These are phyloP conservation scores for Natator depressus DNA, from an alignment of 2,113 vertebrate genomes.

Conservation along the genomic window DNA sequence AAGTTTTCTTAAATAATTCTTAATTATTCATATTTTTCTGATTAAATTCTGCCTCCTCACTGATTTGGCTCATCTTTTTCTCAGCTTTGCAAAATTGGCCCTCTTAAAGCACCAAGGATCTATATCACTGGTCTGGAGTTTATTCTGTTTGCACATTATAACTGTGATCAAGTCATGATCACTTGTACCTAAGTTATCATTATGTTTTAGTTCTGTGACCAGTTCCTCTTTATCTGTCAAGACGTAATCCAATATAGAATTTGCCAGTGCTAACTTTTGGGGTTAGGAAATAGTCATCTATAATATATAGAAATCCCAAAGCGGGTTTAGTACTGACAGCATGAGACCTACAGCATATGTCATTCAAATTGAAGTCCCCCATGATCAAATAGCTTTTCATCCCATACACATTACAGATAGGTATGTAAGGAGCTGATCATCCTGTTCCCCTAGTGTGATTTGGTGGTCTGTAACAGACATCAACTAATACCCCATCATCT, in stretches of 20 bases:
- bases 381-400: too few relatives aligned
- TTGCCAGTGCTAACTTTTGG: background rate
- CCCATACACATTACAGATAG: background rate
- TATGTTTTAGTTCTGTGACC: background rate
- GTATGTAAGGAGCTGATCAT: background rate
- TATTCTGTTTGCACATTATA: background rate
- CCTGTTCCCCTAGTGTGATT: background rate
- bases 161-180: background rate
- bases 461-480: background rate
- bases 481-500: background rate
- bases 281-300: background rate
- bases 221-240: background rate
- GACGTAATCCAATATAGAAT: background rate
- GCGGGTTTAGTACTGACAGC: background rate
- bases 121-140: background rate
- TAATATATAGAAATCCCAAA: background rate
- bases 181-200: background rate
- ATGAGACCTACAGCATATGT: background rate
- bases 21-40: background rate
- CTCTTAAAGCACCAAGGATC: background rate
- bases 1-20: background rate
- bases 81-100: background rate
- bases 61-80: background rate
- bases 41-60: background rate
- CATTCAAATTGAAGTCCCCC: background rate